Evolutionary conservation across 2,113 vertebrate genomes (phyloP).

Genomic region (Labrus mixtus): DNA sequence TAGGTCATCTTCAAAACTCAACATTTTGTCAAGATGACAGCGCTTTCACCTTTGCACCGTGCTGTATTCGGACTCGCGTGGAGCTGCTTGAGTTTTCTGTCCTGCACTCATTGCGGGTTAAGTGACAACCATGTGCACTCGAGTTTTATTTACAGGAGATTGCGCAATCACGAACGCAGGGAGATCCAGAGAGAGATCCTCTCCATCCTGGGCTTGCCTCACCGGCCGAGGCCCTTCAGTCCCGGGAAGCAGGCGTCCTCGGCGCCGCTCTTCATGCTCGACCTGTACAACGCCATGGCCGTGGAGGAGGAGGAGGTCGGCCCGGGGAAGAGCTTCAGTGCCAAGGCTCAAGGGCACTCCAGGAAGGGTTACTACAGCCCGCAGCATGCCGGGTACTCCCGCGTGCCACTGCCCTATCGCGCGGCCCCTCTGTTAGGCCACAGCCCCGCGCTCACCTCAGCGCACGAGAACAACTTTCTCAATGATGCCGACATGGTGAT

Average conservation of each 20-base stretch:
- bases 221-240: slow-evolving; percentile 97
- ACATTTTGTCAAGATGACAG: slow-evolving; percentile 84
- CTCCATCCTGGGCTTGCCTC: slow-evolving; percentile 97
- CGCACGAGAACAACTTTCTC: slow-evolving; percentile 96
- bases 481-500: slow-evolving; percentile 99
- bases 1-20: slow-evolving; percentile 63
- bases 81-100: slow-evolving; percentile 90
- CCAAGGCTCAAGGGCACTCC: slow-evolving; percentile 85
- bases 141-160: slow-evolving; percentile 98
- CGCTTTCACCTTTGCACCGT: slow-evolving; percentile 83
- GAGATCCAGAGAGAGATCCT: slow-evolving; percentile 99
- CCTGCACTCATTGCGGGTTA: slow-evolving; percentile 88
- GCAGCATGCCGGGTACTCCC: slow-evolving; percentile 88
- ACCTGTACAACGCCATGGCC: slow-evolving; percentile 98
- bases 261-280: slow-evolving; percentile 98
- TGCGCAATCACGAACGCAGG: slow-evolving; percentile 96
- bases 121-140: slow-evolving; percentile 98
- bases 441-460: slow-evolving; percentile 88
- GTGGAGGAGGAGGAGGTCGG: slow-evolving; percentile 90
- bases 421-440: slow-evolving; percentile 75
- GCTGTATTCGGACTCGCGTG: slow-evolving; percentile 89
- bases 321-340: slow-evolving; percentile 84
- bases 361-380: slow-evolving; percentile 87
- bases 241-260: slow-evolving; percentile 96
- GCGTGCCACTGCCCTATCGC: slow-evolving; percentile 86